Base-by-base conservation (phyloP, 2,113 vertebrate species). In the Bubo blakistoni region DNA sequence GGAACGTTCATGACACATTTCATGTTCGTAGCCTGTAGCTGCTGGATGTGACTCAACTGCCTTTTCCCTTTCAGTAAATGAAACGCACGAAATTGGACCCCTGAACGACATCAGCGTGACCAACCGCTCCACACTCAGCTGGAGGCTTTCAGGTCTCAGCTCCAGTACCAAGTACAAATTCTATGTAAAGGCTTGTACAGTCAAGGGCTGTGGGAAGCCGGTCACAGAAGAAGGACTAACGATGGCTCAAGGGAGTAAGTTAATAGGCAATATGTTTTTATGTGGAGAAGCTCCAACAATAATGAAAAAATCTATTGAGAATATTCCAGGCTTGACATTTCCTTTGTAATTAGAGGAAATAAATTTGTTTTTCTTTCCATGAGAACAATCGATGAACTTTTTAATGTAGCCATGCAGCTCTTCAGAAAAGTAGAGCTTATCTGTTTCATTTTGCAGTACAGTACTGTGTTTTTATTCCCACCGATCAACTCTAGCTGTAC, bases 101-200 rank as follows among this genome's bases (percentile, higher is more conserved):
- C 59, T 99, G 91, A 98, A 97, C 42, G 98, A 97, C 0, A 57
- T 99, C 70, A 98, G 98, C 74, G 94, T 99, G 55, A 96, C 97
- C n/a, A 97, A 98, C 71, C 98, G 91, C 4, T 97, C 97, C 15
- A 97, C 97, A 10, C 98, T 98, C 90, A 98, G 98, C 88, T 99
- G 98, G 98, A 97, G 79, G 72, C 98, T 99, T 42, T 96, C 97
- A 0, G 98, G 98, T 81, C 96, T 99, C 97, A 98, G 95, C 59
- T 94, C 98, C 51, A 88, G 98, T 59, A 99, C 99, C 97, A 99
- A 97, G 92, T 99, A 99, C 98, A 99, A 98, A 94, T 98, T 99
- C 97, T 99, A 99, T 93, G 96, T 99, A 84, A 98, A 98, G 49
- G 98, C 99, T 74, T 99, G 99, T 94, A 99, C 99, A 27, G 94